Base-by-base conservation (phyloP, 2,797 vertebrate species). In the Sarcoramphus papa region DNA sequence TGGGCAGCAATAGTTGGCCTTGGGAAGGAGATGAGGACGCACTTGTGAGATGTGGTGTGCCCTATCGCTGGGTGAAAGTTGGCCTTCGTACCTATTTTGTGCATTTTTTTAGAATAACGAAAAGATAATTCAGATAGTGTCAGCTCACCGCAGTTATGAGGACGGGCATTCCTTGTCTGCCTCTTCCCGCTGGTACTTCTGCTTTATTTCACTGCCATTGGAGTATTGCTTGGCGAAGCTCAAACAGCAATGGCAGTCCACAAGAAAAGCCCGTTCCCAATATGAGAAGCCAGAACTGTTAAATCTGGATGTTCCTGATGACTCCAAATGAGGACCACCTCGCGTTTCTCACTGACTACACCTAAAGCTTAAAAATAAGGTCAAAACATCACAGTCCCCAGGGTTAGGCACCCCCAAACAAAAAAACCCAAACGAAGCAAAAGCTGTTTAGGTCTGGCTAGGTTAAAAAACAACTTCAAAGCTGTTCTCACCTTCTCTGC, bases 381-480 rank as follows among this genome's bases (percentile, higher is more conserved):
- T 30, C 10, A 2, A n/a, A 40, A 23, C 13, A 33, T 31, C 2
- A 0, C 5, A 1, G 50, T n/a, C 2, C 24, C 19, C 22, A 1
- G 43, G 18, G 47, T 1, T 13, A 40, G 51, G 28, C 54, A 35
- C 4, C 15, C 8, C 9, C 10, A 17, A 12, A 74, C 5, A 64
- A 30, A 67, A 67, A 54, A 41, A 14, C 2, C 30, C 30, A 41
- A 25, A 3, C 4, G 10, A 40, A 65, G 12, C 20, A 3, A 47
- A 59, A 76, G 22, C 70, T 91, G 10, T 37, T 85, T 31, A 63
- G 41, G 45, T 76, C 70, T 57, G 57, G 22, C 11, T 1, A 9
- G 31, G 70, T 70, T 60, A 35, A 54, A 93, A 82, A 65, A 1
- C 28, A 50, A 2, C 59, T 28, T 51, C 64, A 51, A 21, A 67